Evolutionary conservation across 2,888 invertebrate species (phyloP), one percentile per base, ranked within the genome.

Genomic region (Drosophila macrospina): DNA sequence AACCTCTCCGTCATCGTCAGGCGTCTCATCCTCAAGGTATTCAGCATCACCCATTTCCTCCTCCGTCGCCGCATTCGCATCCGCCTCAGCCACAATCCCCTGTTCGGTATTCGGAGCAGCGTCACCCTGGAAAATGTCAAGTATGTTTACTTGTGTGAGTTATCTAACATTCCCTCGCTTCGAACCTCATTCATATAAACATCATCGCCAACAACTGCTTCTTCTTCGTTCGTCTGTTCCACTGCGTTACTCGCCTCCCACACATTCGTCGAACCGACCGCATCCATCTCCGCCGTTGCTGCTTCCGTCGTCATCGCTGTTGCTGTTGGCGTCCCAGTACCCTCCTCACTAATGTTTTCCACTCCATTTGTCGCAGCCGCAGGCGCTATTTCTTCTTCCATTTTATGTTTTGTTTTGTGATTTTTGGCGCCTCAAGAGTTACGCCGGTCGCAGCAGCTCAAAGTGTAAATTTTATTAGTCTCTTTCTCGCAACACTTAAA

Each of bases 121-220:
- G 13, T 54, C 50, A 50, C 66, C 80, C 79, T 79, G 52, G 20
- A 75, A 76, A 54, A 68, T 60, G 45, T 74, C 64, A 61, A 54
- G 55, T 37, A 36, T 54, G 37, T 60, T 56, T 64, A 68, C 30
- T 57, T 41, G 36, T 69, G 39, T 44, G 39, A 50, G 24, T 65
- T 60, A 62, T 51, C 42, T 55, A 36, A 51, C 45, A 37, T 26
- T 8, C 55, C 6, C 24, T 30, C 5, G 15, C 30, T 45, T 44
- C 86, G 55, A 68, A 88, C 83, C 81, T 81, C 78, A 54, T 68
- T 56, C 15, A 65, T 45, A 63, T 84, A 80, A 45, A 80, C 74
- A 67, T 61, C 39, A 63, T 60, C 42, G 47, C 45, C 50, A 15
- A 50, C 45, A 15, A 44, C 45, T 67, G n/a, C 64, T 56, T 50